Base-by-base conservation (phyloP, 1,140 invertebrate species). In the Fopius arisanus region DNA sequence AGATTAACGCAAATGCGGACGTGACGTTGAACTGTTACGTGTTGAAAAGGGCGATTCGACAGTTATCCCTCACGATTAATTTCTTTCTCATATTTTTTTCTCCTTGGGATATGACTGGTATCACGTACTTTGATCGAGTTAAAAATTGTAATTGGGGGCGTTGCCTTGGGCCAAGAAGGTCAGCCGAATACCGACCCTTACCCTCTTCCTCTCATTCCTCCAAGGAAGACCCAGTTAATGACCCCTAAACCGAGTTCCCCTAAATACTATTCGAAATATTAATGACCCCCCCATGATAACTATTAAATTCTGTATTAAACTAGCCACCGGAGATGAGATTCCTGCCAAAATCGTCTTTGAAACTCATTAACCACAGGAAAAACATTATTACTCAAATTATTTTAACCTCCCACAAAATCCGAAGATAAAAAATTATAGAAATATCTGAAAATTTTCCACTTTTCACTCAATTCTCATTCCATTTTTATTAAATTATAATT, bases 1-100 rank as follows among this genome's bases (percentile, higher is more conserved):
- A 82, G 81, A 87, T 86, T 84, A 86, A 79, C 78, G 80, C 77
- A 87, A 87, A 87, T 87, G 86, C 86, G 86, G 86, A 87, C 77
- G 84, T 87, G 86, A 87, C 84, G 84, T 85, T 75, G 78, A 65
- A 26, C 19, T 59, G 54, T 59, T 59, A 59, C 54, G 54, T 59
- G 54, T 23, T 23, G 6, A 19, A 59, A 19, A 59, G 54, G 23
- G 19, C 54, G 19, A 59, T 59, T 59, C 23, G 21, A 10, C 43
- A 16, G 7, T 51, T 48, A 4, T 19, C 23, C 54, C 54, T 59
- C 19, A 26, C 54, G 16, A 54, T 54, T 59, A 59, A 26, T 59
- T 28, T 26, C 10, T 59, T 59, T 28, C 21, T 59, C 19, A 21
- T 2, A 12, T 19, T 59, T 59, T 59, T 59, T 59, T 48, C 43